These are phyloP conservation scores for Macheiramphus alcinus DNA, from an alignment of 2,113 vertebrate genomes.

Conservation along the genomic window DNA sequence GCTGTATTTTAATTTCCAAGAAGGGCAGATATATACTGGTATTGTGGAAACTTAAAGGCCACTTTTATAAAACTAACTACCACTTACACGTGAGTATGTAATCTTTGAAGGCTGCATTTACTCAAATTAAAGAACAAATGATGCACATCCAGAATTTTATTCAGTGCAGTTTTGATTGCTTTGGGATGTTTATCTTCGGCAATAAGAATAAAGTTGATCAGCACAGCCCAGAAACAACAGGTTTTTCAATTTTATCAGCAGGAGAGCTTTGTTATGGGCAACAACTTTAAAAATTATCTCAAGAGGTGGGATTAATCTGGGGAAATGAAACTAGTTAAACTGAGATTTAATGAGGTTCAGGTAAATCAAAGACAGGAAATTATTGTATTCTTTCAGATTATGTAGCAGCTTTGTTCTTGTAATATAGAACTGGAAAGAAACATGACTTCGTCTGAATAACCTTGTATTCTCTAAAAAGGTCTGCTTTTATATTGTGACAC, in stretches of 20 bases:
- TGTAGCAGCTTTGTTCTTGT: background rate
- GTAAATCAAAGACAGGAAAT: conserved; percentile 60
- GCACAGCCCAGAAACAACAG: conserved; percentile 36
- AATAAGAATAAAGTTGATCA: conserved; percentile 12
- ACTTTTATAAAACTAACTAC: conserved; percentile 11
- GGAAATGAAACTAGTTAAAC: background rate
- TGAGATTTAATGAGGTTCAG: conserved; percentile 38
- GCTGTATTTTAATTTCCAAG: conserved; percentile 5
- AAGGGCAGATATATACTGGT: background rate
- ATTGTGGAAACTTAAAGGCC: conserved; percentile 20
- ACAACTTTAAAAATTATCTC: background rate
- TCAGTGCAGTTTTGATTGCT: conserved; percentile 57
- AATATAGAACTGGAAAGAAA: background rate
- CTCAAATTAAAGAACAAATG: conserved; percentile 66
- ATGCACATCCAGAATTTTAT: conserved; percentile 47
- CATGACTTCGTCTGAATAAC: background rate
- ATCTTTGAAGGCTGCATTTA: conserved; percentile 59
- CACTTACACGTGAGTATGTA: background rate
- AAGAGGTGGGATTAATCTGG: conserved; percentile 31
- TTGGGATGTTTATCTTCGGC: conserved; percentile 67
- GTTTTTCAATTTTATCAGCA: conserved; percentile 2
- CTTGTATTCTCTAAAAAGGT: background rate
- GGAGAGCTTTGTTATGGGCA: conserved; percentile 12
- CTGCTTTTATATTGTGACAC: background rate
- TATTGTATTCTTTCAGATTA: conserved; percentile 29